These are phyloP conservation scores for Choristoneura rosaceana DNA, from an alignment of 2,888 invertebrate genomes.

Conservation along the genomic window DNA sequence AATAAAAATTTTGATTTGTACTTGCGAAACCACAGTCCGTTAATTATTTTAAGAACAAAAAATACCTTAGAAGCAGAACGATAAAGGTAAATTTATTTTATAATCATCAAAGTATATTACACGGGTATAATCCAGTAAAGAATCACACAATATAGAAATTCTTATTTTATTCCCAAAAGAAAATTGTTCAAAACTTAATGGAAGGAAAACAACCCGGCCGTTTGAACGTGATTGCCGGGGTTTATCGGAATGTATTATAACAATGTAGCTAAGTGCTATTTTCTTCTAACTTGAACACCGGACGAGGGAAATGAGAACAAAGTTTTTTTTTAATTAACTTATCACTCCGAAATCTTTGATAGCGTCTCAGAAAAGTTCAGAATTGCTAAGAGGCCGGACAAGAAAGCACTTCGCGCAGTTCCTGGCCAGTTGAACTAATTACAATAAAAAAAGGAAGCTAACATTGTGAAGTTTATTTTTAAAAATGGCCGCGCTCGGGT, in stretches of 20 bases:
- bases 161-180: neutral
- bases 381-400: slow-evolving; percentile 21
- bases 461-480: slow-evolving; percentile 20
- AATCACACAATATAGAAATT: neutral
- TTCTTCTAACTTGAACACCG: neutral
- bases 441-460: slow-evolving; percentile 21
- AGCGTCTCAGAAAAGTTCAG: slow-evolving; percentile 19
- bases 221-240: neutral
- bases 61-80: too few species aligned
- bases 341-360: slow-evolving; percentile 16
- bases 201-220: neutral
- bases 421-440: slow-evolving; percentile 31
- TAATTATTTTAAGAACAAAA: too few species aligned
- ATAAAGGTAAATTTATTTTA: too few species aligned
- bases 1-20: too few species aligned
- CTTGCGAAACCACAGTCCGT: too few species aligned
- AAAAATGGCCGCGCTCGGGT: neutral
- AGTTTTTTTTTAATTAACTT: slow-evolving; percentile 31
- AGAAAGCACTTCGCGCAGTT: slow-evolving; percentile 12
- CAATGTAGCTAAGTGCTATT: slow-evolving; percentile 7
- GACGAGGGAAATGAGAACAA: neutral
- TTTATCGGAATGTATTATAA: neutral
- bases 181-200: neutral
- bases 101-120: too few species aligned
- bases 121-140: too few species aligned